A percentile compares a stretch with the other conserved stretches of the same genome.
Evolutionary conservation across 1,140 invertebrate species (phyloP).

Genomic region (Drosophila willistoni): DNA sequence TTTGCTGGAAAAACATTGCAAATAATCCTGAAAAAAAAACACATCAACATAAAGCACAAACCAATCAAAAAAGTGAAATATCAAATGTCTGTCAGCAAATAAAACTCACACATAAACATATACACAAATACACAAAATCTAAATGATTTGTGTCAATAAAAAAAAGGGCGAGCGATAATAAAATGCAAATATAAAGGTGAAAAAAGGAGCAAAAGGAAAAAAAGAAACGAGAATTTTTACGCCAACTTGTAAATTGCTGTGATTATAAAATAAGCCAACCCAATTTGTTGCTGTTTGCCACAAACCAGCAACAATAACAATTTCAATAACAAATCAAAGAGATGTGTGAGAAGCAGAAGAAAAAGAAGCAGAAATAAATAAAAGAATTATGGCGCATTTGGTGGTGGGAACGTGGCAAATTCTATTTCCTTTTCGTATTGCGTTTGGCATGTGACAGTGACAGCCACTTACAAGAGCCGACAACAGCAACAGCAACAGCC

Average conservation of each 20-base stretch:
- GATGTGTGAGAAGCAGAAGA: slow-evolving; percentile 20
- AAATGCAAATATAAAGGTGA: slow-evolving; percentile 51
- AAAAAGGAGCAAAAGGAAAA: slow-evolving; percentile 3
- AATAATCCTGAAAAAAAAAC: slow-evolving; percentile 39
- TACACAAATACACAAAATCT: slow-evolving; percentile 30
- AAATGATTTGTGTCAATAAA: slow-evolving; percentile 77
- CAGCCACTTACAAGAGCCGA: slow-evolving; percentile 52
- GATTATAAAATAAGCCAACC: slow-evolving; percentile 71
- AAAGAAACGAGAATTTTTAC: slow-evolving; percentile 34
- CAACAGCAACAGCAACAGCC: slow-evolving; percentile 20
- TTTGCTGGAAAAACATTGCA: slow-evolving; percentile 14
- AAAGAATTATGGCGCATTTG: slow-evolving; percentile 8
- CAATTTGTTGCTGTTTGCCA: slow-evolving; percentile 28
- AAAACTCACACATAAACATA: slow-evolving; percentile 34
- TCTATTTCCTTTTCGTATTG: slow-evolving; percentile 33
- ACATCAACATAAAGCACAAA: slow-evolving; percentile 49
- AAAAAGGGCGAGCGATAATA: slow-evolving; percentile 49
- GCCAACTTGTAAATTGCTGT: slow-evolving; percentile 53
- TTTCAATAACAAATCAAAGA: slow-evolving; percentile 69
- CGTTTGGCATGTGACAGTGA: slow-evolving; percentile 64
- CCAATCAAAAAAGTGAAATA: slow-evolving; percentile 65
- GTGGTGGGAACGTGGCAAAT: slow-evolving; percentile 9
- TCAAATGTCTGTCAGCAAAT: slow-evolving; percentile 65
- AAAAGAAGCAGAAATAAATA: slow-evolving; percentile 15
- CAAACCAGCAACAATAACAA: slow-evolving; percentile 61